Evolutionary conservation across 2,888 invertebrate species (phyloP).

Genomic region (Dicranocentrus wangi): DNA sequence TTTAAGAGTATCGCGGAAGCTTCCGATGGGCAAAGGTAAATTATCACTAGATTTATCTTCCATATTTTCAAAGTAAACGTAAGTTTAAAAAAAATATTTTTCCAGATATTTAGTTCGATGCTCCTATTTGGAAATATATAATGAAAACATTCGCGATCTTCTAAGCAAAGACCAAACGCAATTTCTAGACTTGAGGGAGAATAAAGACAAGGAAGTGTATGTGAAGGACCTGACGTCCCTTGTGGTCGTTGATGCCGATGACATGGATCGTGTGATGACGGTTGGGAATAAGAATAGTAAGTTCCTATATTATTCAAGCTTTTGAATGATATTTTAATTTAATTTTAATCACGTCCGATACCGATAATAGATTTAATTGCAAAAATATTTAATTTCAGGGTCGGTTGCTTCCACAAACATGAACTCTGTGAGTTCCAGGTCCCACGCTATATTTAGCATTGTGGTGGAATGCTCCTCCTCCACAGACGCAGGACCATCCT

Average conservation of each 20-base stretch:
- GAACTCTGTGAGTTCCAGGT: slow-evolving; percentile 96
- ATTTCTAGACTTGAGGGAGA: slow-evolving; percentile 87
- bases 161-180: slow-evolving; percentile 89
- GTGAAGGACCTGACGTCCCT: slow-evolving; percentile 97
- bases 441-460: slow-evolving; percentile 98
- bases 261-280: slow-evolving; percentile 94
- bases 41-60: no score
- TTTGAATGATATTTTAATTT: background rate
- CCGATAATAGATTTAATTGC: no score
- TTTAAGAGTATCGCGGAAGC: slow-evolving; percentile 98
- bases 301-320: no score
- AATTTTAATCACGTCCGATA: no score
- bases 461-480: slow-evolving; percentile 91
- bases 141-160: slow-evolving; percentile 97
- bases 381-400: no score
- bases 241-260: slow-evolving; percentile 97
- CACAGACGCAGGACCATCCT: slow-evolving; percentile 78
- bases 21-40: slow-evolving; percentile 82
- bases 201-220: slow-evolving; percentile 94
- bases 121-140: slow-evolving; percentile 98
- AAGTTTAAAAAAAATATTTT: slow-evolving; percentile 39
- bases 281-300: slow-evolving; percentile 92
- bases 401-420: slow-evolving; percentile 94
- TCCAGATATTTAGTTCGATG: slow-evolving; percentile 83
- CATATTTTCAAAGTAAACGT: background rate